Conservation (phyloP, 2,888 invertebrate species). For the Fragum sueziense region DNA sequence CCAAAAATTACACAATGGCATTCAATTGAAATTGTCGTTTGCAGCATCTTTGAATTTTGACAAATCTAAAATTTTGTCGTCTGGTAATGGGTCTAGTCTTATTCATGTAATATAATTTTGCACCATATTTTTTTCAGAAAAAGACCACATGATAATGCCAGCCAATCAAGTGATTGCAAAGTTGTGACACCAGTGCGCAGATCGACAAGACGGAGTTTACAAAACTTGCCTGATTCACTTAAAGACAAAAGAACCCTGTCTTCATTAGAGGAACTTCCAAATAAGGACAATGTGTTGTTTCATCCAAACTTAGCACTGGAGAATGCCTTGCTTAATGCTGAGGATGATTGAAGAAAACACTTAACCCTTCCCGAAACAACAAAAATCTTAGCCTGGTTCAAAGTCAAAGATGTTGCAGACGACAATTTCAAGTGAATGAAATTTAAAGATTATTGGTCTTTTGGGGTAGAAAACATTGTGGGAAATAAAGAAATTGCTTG, state of each 20-base stretch:
- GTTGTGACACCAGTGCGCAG: conserved; percentile 75
- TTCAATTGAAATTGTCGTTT: too few species aligned
- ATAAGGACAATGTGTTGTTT: conserved; percentile 63
- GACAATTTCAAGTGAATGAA: too few species aligned
- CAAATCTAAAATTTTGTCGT: too few species aligned
- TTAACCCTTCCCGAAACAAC: too few species aligned
- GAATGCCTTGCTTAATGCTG: not conserved
- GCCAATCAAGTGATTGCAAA: conserved; percentile 12
- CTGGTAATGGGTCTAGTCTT: too few species aligned
- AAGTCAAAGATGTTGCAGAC: too few species aligned
- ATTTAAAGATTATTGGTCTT: too few species aligned
- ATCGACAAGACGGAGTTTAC: conserved; percentile 70
- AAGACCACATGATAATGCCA: not conserved
- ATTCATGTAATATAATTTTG: not conserved
- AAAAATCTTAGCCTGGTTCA: too few species aligned
- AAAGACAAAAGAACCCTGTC: conserved; percentile 68
- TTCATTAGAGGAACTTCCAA: conserved; percentile 62
- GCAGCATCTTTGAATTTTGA: too few species aligned
- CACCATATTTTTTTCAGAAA: not conserved
- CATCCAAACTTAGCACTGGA: conserved; percentile 67
- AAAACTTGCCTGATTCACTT: conserved; percentile 66
- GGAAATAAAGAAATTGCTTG: too few species aligned
- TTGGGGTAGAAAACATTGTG: too few species aligned
- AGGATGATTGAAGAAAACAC: conserved; percentile 23
- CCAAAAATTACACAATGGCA: too few species aligned